Percentiles rank a stretch among this genome's conserved stretches.
These are phyloP conservation scores for Ptychodera flava DNA, from an alignment of 35 echinoderm and acorn worm genomes.

Conservation along the genomic window DNA sequence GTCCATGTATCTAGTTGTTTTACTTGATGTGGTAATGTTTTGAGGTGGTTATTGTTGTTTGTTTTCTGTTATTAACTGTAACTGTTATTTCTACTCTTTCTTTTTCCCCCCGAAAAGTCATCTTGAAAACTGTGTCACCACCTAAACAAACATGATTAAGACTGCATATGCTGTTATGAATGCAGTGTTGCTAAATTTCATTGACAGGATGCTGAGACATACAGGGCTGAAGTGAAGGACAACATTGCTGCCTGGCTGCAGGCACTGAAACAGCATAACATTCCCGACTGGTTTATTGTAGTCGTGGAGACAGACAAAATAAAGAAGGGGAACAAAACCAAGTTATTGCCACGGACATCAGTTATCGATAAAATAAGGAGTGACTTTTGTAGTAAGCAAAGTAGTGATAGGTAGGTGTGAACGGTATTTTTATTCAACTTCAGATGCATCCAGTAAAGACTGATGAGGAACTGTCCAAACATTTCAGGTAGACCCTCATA, in stretches of 20 bases:
- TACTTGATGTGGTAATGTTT: background rate
- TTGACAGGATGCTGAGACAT: slow-evolving; percentile 94
- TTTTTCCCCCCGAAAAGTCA: too few relatives aligned
- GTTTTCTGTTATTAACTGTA: too few relatives aligned
- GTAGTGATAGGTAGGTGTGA: slow-evolving; percentile 51
- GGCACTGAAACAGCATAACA: slow-evolving; percentile 57
- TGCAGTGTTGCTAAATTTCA: too few relatives aligned
- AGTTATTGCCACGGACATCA: slow-evolving; percentile 72
- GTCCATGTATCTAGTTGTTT: too few relatives aligned
- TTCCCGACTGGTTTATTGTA: slow-evolving; percentile 94
- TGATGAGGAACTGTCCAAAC: background rate
- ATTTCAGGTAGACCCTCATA: too few relatives aligned
- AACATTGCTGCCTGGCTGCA: slow-evolving; percentile 85
- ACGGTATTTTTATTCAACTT: background rate
- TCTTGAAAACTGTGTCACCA: too few relatives aligned
- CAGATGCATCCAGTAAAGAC: background rate
- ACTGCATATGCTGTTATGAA: too few relatives aligned
- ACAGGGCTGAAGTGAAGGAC: slow-evolving; percentile 87
- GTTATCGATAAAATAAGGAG: slow-evolving; percentile 88
- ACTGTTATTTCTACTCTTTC: too few relatives aligned
- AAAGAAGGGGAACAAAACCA: slow-evolving; percentile 75
- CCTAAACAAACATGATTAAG: too few relatives aligned
- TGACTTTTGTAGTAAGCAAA: slow-evolving; percentile 93
- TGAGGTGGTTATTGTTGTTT: too few relatives aligned
- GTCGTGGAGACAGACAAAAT: slow-evolving; percentile 90